Evolutionary conservation across 92 coral and sea anemone species (phyloP).

Genomic region (Nematostella vectensis): DNA sequence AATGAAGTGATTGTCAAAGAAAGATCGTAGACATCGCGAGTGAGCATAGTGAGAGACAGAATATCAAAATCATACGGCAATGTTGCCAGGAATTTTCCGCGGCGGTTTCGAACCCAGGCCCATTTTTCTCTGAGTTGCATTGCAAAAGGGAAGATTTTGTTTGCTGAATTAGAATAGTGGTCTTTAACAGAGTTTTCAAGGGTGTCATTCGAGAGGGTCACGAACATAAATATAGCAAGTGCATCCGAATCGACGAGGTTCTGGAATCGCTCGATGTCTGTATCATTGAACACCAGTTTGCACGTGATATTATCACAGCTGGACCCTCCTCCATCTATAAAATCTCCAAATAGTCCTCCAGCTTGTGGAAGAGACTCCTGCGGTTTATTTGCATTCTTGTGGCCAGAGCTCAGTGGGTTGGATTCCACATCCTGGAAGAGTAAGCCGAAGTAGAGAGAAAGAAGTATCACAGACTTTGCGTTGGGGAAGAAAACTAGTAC

Average conservation of each 20-base stretch:
- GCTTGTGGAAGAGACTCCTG: too few relatives aligned
- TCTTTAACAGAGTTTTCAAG: not conserved
- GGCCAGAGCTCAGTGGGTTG: too few relatives aligned
- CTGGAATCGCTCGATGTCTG: constrained; percentile 21
- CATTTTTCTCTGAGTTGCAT: constrained; percentile 48
- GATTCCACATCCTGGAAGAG: too few relatives aligned
- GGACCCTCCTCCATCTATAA: too few relatives aligned
- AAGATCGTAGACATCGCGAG: constrained; percentile 50
- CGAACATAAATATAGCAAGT: constrained; percentile 55
- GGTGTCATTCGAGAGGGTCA: constrained; percentile 41
- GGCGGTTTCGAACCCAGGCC: constrained; percentile 70
- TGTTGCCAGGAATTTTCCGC: constrained; percentile 86
- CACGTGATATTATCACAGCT: constrained; percentile 12
- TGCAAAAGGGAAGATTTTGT: not conserved
- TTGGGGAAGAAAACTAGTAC: too few relatives aligned
- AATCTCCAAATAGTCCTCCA: too few relatives aligned
- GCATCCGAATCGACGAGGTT: constrained; percentile 26
- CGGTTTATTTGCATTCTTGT: too few relatives aligned
- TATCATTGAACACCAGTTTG: constrained; percentile 18
- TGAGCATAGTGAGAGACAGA: constrained; percentile 76
- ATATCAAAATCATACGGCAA: constrained; percentile 95
- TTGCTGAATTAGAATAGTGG: not conserved
- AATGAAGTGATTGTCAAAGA: constrained; percentile 31
- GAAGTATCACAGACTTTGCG: too few relatives aligned
- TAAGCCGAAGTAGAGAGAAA: too few relatives aligned